A percentile compares a stretch with the other conserved stretches of the same genome.
These are phyloP conservation scores for Polypedilum vanderplanki DNA, from an alignment of 1,140 invertebrate species.

Conservation along the genomic window DNA sequence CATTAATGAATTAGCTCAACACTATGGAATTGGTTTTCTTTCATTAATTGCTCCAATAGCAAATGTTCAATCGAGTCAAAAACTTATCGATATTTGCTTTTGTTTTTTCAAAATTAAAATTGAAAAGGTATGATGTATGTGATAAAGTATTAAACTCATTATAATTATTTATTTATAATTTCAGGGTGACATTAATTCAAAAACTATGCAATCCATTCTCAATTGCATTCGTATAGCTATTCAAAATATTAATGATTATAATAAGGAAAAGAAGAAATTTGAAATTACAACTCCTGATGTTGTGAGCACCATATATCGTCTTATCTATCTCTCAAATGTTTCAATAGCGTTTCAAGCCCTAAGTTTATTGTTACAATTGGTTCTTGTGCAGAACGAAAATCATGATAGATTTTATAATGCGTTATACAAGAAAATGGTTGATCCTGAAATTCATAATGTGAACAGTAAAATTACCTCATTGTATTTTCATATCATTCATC, in stretches of 20 bases:
- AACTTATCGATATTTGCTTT: constrained; percentile 87
- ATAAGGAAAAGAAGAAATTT: constrained; percentile 34
- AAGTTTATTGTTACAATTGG: constrained; percentile 77
- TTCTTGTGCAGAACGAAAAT: constrained; percentile 46
- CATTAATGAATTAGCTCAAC: constrained; percentile 76
- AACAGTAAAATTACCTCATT: constrained; percentile 69
- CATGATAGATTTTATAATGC: constrained; percentile 74
- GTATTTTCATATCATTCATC: constrained; percentile 81
- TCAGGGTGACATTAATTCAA: constrained; percentile 81
- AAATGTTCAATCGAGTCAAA: constrained; percentile 68
- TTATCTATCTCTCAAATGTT: constrained; percentile 79
- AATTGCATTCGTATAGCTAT: constrained; percentile 42
- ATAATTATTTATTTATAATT: constrained; percentile 30
- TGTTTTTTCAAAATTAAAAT: constrained; percentile 90
- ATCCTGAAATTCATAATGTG: constrained; percentile 58
- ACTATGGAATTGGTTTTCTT: constrained; percentile 89
- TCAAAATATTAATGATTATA: constrained; percentile 34
- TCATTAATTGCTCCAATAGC: constrained; percentile 61
- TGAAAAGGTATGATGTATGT: constrained; percentile 56
- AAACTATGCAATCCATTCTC: constrained; percentile 81
- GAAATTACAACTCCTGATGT: constrained; percentile 42
- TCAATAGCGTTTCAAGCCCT: constrained; percentile 82
- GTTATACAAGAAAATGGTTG: constrained; percentile 80
- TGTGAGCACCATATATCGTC: constrained; percentile 73
- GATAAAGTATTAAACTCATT: not conserved